Percentiles rank a stretch among this genome's conserved stretches.
phyloP scores from a whole-genome alignment of 2,113 vertebrate species.

The Antechinus flavipes region DNA sequence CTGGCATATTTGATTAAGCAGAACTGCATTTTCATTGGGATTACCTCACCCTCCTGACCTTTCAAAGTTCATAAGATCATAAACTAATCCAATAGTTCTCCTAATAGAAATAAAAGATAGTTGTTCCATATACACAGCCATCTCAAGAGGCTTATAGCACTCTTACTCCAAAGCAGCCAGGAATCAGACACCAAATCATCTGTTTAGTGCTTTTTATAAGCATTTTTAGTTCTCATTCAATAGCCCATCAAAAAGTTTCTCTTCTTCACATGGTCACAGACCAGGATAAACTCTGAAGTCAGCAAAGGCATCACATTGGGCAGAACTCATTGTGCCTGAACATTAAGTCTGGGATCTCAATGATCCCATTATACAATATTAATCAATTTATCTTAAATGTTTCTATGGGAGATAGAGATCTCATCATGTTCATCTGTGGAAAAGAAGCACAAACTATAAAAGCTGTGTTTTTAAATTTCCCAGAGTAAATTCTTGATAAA shows the following conservation, averaged over 20 bases:
- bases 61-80: not conserved
- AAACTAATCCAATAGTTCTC: not conserved
- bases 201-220: not conserved
- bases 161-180: not conserved
- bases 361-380: not conserved
- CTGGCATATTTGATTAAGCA: not conserved
- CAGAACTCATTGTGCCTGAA: not conserved
- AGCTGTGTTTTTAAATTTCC: not conserved
- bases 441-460: not conserved
- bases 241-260: not conserved
- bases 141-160: not conserved
- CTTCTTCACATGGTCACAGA: not conserved
- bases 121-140: not conserved
- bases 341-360: not conserved
- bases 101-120: not conserved
- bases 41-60: not conserved
- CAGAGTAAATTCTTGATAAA: not conserved
- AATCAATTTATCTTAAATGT: not conserved
- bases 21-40: not conserved
- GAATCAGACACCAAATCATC: not conserved
- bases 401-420: not conserved
- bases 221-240: not conserved
- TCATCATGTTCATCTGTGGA: not conserved
- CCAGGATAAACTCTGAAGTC: not conserved
- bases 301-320: not conserved